Evolutionary conservation across 2,113 vertebrate genomes (phyloP), one percentile per base, ranked within the genome.

Genomic region (Sakesphorus luctuosus): DNA sequence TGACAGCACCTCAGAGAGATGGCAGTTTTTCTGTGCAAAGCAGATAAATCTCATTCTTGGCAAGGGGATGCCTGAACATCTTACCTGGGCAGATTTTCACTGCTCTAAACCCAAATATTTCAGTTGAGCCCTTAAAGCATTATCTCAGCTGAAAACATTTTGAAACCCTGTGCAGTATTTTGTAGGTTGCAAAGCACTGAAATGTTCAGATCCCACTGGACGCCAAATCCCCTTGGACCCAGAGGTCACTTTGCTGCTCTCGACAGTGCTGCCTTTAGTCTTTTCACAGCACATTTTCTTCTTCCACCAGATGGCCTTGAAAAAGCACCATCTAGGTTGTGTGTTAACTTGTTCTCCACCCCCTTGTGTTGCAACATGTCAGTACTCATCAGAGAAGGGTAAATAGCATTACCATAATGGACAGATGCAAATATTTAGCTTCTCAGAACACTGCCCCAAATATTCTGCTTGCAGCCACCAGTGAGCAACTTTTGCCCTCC

Each of bases 391-490:
- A 93, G 79, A 78, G 91, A 72, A 93, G 93, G 95, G 95, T 92
- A 86, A 89, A 93, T 43, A 94, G 92, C 47, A 8, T 89, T 87
- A 26, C 66, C 95, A 91, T 82, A 75, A 89, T 96, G 96, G 85
- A 68, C 84, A 91, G 93, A 87, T 96, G 94, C 96, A 97, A 82
- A 97, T 97, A 94, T 91, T 96, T 93, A 76, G 93, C 95, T 97
- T 95, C 91, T 66, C 85, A 63, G 92, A 92, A 83, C 66, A n/a
- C 62, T 33, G 76, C 80, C 89, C 84, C 6, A 23, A 67, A 84
- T 68, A 17, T 29, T 53, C 92, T 78, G 89, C 87, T 7, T 47
- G 90, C 93, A 83, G 74, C 72, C 96, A 74, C 62, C 71, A 10
- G 28, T 1, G 79, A 89, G 84, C 91, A 53, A 72, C 44, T 93